Evolutionary conservation across 2,888 invertebrate species (phyloP), one percentile per base, ranked within the genome.

Genomic region (Agrochola lychnidis): DNA sequence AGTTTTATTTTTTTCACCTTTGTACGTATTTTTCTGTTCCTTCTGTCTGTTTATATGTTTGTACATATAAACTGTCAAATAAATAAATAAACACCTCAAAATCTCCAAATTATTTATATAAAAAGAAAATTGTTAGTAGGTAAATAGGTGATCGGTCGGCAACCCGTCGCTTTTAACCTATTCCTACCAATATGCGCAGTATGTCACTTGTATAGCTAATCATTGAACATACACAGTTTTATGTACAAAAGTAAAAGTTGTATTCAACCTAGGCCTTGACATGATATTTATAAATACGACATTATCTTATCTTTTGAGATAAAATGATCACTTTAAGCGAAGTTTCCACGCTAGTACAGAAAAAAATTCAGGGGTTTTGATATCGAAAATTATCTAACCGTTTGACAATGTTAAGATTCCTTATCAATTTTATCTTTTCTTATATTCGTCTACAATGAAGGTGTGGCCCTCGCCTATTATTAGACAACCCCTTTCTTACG

Each of bases 181-280:
- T 61, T 73, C 0, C 61, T 42, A 42, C 30, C 22, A 72, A 10
- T 16, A 53, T 19, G 42, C n/a, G n/a, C 12, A 42, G 30, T 51
- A 56, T 51, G 22, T 45, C 36, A 19, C 22, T 36, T 51, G 6
- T 42, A 19, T 51, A 62, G 48, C 74, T 57, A 57, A 57, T 57
- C n/a, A 40, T 45, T 51, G 3, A 53, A 75, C 30, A 67, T 22
- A 56, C 69, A 57, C 30, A 56, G 40, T 40, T 70, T 61, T 51
- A 70, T 45, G 30, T 25, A 53, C 56, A 53, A 64, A 81, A 84
- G 81, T 81, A 71, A 84, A 80, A 76, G 66, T 76, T 66, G 48
- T 59, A 67, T 67, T 67, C 62, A 81, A 85, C 85, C 68, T 36
- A 70, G 74, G 56, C 83, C 85, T 84, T 84, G 84, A 85, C 84